Evolutionary conservation across 2,113 vertebrate genomes (phyloP).

Genomic region (Tragelaphus imberbis): DNA sequence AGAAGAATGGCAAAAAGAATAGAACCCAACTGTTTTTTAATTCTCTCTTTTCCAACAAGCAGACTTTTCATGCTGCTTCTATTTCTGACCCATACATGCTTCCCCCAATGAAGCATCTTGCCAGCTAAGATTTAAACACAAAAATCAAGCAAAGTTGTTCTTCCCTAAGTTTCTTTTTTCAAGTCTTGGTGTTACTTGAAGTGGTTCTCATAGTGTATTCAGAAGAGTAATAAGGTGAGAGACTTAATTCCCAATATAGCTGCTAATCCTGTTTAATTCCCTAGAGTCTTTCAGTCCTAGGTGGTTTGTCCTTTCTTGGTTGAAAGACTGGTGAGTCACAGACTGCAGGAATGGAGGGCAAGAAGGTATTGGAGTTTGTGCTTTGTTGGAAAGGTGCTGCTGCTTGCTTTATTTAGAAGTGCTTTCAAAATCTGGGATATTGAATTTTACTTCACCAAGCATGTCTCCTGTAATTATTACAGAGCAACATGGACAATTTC

Average conservation of each 20-base stretch:
- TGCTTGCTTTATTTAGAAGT: not conserved
- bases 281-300: conserved; percentile 70
- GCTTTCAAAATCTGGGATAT: not conserved
- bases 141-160: not conserved
- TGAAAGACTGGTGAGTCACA: not conserved
- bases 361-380: conserved; percentile 48
- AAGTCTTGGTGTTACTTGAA: not conserved
- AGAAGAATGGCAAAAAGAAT: not conserved
- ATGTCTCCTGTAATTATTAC: not conserved
- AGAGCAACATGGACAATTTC: not conserved
- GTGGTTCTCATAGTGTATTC: conserved; percentile 48
- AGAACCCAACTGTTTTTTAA: not conserved
- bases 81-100: not conserved
- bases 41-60: not conserved
- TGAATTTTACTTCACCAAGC: conserved; percentile 4
- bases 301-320: conserved; percentile 62
- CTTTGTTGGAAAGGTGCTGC: not conserved
- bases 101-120: not conserved
- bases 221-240: conserved; percentile 78
- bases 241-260: conserved; percentile 85
- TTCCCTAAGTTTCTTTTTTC: not conserved
- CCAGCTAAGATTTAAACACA: not conserved
- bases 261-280: conserved; percentile 81
- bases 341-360: conserved; percentile 47
- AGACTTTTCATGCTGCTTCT: not conserved